These are phyloP conservation scores for Merodon equestris DNA, from an alignment of 2,888 invertebrate genomes.

Conservation along the genomic window DNA sequence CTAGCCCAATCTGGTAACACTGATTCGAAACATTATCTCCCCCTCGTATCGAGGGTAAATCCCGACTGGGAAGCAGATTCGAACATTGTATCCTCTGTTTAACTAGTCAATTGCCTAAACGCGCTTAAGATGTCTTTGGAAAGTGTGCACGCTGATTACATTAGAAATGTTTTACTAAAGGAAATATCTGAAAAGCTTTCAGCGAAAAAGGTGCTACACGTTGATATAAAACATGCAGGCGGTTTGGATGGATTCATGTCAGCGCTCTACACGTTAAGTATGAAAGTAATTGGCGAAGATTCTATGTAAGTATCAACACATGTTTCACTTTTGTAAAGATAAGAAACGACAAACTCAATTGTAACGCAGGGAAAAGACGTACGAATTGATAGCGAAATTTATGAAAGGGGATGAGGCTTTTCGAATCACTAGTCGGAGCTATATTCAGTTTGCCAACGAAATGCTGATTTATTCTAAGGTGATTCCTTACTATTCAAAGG, in stretches of 20 bases:
- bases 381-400: conserved; percentile 71
- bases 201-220: conserved; percentile 69
- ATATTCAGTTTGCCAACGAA: conserved; percentile 76
- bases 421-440: conserved; percentile 74
- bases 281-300: conserved; percentile 33
- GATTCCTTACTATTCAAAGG: conserved; percentile 74
- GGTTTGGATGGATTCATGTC: conserved; percentile 78
- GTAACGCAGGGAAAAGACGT: conserved; percentile 1
- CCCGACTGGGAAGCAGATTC: no score
- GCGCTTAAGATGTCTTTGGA: conserved; percentile 42
- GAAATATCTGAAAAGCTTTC: conserved; percentile 72
- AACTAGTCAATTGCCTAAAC: no score
- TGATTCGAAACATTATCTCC: no score
- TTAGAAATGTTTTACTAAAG: conserved; percentile 72
- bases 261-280: conserved; percentile 70
- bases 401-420: conserved; percentile 76
- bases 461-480: conserved; percentile 74
- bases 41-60: no score
- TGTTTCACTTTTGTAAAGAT: no score
- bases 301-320: no score
- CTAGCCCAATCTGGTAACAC: no score
- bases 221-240: conserved; percentile 71
- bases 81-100: no score
- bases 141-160: conserved; percentile 71
- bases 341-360: no score